These are phyloP conservation scores for Patella ulyssiponensis DNA, from an alignment of 2,888 invertebrate species.

Conservation along the genomic window DNA sequence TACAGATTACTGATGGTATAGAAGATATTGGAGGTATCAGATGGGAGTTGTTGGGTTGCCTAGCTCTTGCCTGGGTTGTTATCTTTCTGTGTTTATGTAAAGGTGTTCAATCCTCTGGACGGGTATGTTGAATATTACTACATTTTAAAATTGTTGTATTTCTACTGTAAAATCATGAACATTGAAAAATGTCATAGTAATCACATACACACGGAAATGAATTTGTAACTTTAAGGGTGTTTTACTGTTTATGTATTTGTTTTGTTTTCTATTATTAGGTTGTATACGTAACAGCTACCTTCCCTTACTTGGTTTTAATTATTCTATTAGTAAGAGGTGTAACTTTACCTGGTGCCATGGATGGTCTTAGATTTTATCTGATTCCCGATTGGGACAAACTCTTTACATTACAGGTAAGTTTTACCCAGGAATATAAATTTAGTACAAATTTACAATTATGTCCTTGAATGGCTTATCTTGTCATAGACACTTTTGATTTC, in stretches of 20 bases:
- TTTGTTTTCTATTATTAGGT: conserved; percentile 50
- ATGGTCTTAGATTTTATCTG: conserved; percentile 58
- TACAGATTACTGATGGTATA: conserved; percentile 53
- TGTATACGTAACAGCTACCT: conserved; percentile 55
- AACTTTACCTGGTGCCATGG: conserved; percentile 54
- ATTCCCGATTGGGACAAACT: conserved; percentile 57
- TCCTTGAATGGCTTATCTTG: too few species aligned
- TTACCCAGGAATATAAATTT: too few species aligned
- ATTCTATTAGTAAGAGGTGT: conserved; percentile 51
- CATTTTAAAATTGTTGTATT: too few species aligned
- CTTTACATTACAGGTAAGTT: conserved; percentile 36
- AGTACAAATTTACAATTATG: too few species aligned
- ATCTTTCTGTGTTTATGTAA: conserved; percentile 60
- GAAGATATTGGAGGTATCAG: conserved; percentile 51
- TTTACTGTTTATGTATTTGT: too few species aligned
- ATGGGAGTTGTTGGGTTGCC: conserved; percentile 53
- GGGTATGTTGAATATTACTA: conserved; percentile 31
- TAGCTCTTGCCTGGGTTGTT: conserved; percentile 55
- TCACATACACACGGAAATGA: too few species aligned
- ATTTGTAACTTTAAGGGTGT: too few species aligned
- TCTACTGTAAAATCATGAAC: too few species aligned
- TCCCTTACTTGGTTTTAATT: conserved; percentile 50
- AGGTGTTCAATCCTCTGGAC: conserved; percentile 58
- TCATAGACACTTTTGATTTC: too few species aligned
- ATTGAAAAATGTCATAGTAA: too few species aligned